Evolutionary conservation across 2,888 invertebrate genomes (phyloP).

Genomic region (Athalia cordata): DNA sequence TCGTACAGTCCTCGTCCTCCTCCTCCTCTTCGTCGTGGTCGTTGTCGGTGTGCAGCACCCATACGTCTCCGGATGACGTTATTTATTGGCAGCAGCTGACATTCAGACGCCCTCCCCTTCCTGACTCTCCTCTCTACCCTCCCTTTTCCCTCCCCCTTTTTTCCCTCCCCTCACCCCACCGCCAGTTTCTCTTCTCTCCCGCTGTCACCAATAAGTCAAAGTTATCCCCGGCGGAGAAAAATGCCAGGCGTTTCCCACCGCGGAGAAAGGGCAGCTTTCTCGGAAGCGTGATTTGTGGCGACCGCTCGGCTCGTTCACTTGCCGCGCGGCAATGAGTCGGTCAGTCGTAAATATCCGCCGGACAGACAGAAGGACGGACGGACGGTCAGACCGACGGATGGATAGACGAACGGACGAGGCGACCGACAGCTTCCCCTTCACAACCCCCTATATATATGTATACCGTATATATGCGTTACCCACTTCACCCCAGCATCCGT

Average conservation of each 20-base stretch:
- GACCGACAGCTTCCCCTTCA: slow-evolving; percentile 49
- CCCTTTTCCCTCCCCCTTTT: slow-evolving; percentile 33
- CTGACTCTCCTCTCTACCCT: slow-evolving; percentile 43
- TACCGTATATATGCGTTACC: not conserved
- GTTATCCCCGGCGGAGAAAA: slow-evolving; percentile 73
- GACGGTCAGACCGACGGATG: slow-evolving; percentile 55
- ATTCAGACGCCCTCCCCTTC: slow-evolving; percentile 59
- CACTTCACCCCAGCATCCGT: slow-evolving; percentile 32
- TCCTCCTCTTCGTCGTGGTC: slow-evolving; percentile 3
- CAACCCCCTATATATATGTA: not conserved
- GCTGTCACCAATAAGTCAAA: slow-evolving; percentile 73
- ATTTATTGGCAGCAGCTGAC: slow-evolving; percentile 71
- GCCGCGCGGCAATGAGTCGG: slow-evolving; percentile 72
- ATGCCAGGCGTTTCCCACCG: slow-evolving; percentile 73
- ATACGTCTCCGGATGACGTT: slow-evolving; percentile 68
- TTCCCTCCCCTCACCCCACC: slow-evolving; percentile 36
- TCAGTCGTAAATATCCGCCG: slow-evolving; percentile 72
- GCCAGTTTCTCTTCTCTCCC: slow-evolving; percentile 57
- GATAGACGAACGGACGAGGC: slow-evolving; percentile 52
- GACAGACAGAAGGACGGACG: slow-evolving; percentile 55
- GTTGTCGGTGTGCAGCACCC: slow-evolving; percentile 56
- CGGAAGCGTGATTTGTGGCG: slow-evolving; percentile 71
- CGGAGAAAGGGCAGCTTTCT: slow-evolving; percentile 72
- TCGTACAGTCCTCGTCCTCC: slow-evolving; percentile 9
- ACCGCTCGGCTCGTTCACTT: slow-evolving; percentile 67